Evolutionary conservation across 2,113 vertebrate genomes (phyloP).

Genomic region (Oryzias celebensis): DNA sequence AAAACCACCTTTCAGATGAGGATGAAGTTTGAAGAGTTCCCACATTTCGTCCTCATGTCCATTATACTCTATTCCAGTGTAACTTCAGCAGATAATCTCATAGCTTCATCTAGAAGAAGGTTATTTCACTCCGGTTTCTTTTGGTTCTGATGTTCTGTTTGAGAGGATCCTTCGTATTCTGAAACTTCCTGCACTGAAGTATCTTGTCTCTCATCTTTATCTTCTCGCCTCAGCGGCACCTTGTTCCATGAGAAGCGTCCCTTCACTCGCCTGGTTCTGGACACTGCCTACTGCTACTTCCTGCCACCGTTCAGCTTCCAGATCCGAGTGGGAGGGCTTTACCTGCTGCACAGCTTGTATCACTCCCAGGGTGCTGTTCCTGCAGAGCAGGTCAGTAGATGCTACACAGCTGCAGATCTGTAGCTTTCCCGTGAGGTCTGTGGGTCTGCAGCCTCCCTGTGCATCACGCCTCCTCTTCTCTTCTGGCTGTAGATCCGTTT

Average conservation of each 20-base stretch:
- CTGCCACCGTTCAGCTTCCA: constrained; percentile 91
- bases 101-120: no score
- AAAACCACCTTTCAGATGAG: no score
- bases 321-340: constrained; percentile 91
- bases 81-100: no score
- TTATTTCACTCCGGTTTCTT: no score
- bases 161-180: no score
- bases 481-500: constrained; percentile 80
- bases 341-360: constrained; percentile 88
- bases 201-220: neutral
- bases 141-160: no score
- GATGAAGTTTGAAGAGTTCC: no score
- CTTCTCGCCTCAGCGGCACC: constrained; percentile 75
- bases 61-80: no score
- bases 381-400: constrained; percentile 81
- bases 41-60: no score
- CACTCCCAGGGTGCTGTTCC: constrained; percentile 81
- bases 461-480: neutral
- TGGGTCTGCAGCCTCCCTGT: no score
- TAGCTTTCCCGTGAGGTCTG: no score
- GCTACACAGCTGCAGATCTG: rapidly evolving
- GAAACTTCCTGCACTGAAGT: neutral
- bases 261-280: constrained; percentile 81
- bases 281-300: constrained; percentile 79
- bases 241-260: constrained; percentile 73